These are phyloP conservation scores for Decapterus maruadsi DNA, from an alignment of 2,797 vertebrate species.

Conservation along the genomic window DNA sequence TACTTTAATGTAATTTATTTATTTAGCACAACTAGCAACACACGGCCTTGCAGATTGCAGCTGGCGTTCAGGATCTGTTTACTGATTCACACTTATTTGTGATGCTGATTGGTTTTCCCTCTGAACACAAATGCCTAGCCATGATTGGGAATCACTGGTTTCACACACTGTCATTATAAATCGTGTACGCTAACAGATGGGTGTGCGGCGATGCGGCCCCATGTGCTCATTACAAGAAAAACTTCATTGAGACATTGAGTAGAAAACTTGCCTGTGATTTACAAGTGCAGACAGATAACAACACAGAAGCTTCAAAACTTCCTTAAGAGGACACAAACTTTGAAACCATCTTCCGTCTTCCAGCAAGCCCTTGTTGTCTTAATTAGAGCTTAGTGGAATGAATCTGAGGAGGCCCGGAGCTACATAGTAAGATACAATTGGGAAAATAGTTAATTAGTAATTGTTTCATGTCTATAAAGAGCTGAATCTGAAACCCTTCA, in stretches of 20 bases:
- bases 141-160: too few species aligned
- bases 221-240: neutral
- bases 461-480: constrained; percentile 41
- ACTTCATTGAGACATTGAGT: neutral
- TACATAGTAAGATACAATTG: constrained; percentile 17
- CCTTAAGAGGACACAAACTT: constrained; percentile 22
- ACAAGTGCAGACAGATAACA: neutral
- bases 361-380: constrained; percentile 57
- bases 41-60: too few species aligned
- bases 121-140: neutral
- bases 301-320: neutral
- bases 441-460: constrained; percentile 58
- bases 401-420: constrained; percentile 37
- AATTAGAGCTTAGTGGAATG: constrained; percentile 63
- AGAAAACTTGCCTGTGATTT: constrained; percentile 1
- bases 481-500: constrained; percentile 19
- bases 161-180: constrained; percentile 26
- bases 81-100: neutral
- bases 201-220: neutral
- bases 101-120: neutral
- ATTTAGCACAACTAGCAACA: neutral
- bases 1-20: too few species aligned
- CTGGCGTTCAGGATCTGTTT: too few species aligned
- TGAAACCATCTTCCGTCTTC: constrained; percentile 18
- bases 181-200: constrained; percentile 15